Evolutionary conservation across 2,797 vertebrate genomes (phyloP), one percentile per base, ranked within the genome.

Genomic region (Aulostomus chinensis): DNA sequence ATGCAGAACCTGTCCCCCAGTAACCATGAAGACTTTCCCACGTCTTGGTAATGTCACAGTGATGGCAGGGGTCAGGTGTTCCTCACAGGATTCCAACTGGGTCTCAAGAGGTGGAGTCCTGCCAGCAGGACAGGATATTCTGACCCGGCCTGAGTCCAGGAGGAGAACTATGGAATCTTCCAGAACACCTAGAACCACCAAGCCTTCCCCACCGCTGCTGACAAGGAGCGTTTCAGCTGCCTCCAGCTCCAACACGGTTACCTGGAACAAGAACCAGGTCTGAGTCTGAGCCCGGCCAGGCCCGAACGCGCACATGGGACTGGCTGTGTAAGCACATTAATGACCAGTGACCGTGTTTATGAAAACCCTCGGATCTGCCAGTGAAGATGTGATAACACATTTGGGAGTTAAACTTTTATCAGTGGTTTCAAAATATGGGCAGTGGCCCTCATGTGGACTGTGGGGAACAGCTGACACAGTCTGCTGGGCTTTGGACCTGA

Each of bases 211-310:
- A 1, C 48, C 57, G 13, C 86, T 22, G 21, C 79, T 16, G 13
- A 35, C 55, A 65, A 88, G 83, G 26, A 89, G 35, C 3, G 41
- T 61, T 12, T 87, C 80, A 1, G 70, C 81, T 0, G 85, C 88
- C 10, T 92, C 90, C 65, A 88, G 59, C 22, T 66, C 60, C 92
- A 82, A 92, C 11, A 85, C 83, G 12, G 33, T 92, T 43, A 93
- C 77, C 93, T 96, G 61, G 8, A 53, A 13, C 0, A 7, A 49
- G 14, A 15, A 2, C 34, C 5, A 2, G 9, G 9, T 20, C 10
- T 2, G 28, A 12, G 3, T n/a, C 8, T 2, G 28, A 4, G 22
- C 8, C 22, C 22, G 22, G 22, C n/a, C n/a, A n/a, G n/a, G n/a
- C n/a, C n/a, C n/a, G n/a, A n/a, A n/a, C n/a, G n/a, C n/a, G n/a